phyloP scores from a whole-genome alignment of 2,797 vertebrate genomes.

The Poecilia velifera region DNA sequence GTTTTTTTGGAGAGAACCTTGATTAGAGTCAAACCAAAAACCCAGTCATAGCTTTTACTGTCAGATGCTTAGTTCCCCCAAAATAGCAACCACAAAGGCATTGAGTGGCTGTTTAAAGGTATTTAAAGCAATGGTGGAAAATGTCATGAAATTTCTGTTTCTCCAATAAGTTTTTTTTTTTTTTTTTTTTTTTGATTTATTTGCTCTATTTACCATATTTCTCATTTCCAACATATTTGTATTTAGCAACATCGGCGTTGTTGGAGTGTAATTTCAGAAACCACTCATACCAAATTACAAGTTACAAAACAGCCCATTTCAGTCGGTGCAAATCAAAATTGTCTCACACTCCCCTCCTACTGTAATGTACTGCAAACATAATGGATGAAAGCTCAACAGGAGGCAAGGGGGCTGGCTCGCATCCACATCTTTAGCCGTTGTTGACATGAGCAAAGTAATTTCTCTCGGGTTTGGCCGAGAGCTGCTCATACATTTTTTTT shows the following conservation, averaged over 20 bases:
- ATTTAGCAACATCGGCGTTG: constrained; percentile 4
- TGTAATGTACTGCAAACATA: constrained; percentile 59
- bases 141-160: neutral
- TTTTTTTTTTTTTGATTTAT: neutral
- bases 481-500: constrained; percentile 34
- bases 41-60: neutral
- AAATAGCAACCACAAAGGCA: neutral
- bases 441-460: constrained; percentile 67
- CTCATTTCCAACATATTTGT: neutral
- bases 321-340: constrained; percentile 36
- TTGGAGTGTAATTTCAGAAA: constrained; percentile 16
- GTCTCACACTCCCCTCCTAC: constrained; percentile 49
- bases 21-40: constrained; percentile 4
- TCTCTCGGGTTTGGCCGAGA: constrained; percentile 60
- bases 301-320: constrained; percentile 20
- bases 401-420: constrained; percentile 47
- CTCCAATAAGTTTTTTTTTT: neutral
- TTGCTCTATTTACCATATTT: neutral
- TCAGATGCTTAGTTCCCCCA: neutral
- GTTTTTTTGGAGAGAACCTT: neutral
- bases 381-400: constrained; percentile 60
- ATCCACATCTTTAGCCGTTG: constrained; percentile 60
- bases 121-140: neutral
- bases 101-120: neutral
- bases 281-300: constrained; percentile 15